Base-by-base conservation (phyloP, 2,797 vertebrate species). In the Epinephelus malabaricus region DNA sequence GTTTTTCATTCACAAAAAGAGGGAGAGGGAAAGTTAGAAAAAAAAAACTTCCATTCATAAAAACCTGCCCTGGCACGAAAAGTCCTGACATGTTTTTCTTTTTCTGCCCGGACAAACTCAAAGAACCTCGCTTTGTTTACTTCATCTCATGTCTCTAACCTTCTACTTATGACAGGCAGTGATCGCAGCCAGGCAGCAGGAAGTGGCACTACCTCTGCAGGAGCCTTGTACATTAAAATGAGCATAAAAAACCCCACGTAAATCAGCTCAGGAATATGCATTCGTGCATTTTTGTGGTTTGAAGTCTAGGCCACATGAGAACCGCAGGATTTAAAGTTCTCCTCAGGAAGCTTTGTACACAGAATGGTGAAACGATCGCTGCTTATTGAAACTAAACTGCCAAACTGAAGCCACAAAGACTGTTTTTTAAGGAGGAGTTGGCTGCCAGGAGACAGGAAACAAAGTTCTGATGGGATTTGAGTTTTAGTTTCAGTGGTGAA, bases 1-100 rank as follows among this genome's bases (percentile, higher is more conserved):
- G 95, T 96, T 96, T 96, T 96, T 96, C 96, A 96, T 96, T 96
- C 96, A 96, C 95, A 96, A 96, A 96, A 94, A 95, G 83, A 78
- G 88, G 70, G 78, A 73, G 79, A 79, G 83, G 11, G 74, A 88
- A 78, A 92, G 90, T 88, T 84, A 78, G 81, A 69, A 62, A 66
- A 84, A 93, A 93, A 90, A 92, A 85, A 83, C 82, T 86, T 92
- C 92, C 96, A 96, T 96, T 96, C 95, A 96, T 95, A 96, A 96
- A 96, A 96, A 95, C 94, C 87, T 95, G 94, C 89, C 93, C 91
- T 92, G 89, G 92, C 95, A 94, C 86, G 94, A 95, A 93, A 43
- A 84, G 84, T 77, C 89, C 68, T 71, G 91, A 92, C 92, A 89
- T 95, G 94, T 95, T 95, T 90, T 94, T 91, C 75, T 82, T 72